A percentile compares a stretch with the other conserved stretches of the same genome.
These are phyloP conservation scores for Fundulus diaphanus DNA, from an alignment of 2,797 vertebrate genomes.

Conservation along the genomic window DNA sequence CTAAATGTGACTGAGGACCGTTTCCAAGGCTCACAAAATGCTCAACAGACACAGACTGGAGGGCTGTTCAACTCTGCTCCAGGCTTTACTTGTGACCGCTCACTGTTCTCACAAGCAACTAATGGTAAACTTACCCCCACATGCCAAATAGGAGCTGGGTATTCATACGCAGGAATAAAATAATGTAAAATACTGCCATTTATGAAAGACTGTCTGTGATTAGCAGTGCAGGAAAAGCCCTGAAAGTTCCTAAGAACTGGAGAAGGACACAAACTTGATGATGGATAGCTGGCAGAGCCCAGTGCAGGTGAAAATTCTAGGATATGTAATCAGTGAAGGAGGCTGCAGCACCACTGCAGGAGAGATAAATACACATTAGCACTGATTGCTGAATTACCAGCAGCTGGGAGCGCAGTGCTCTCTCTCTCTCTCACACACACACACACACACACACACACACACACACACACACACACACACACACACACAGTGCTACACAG, in stretches of 20 bases:
- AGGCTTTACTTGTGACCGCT: not conserved
- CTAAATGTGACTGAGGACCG: not conserved
- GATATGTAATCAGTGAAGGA: slow-evolving; percentile 42
- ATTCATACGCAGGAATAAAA: too few species aligned
- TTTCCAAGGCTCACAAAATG: not conserved
- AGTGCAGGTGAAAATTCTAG: slow-evolving; percentile 32
- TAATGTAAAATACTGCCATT: not conserved
- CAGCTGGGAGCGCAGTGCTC: slow-evolving; percentile 43
- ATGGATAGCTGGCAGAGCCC: not conserved
- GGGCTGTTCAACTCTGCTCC: not conserved
- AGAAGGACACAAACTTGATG: slow-evolving; percentile 12
- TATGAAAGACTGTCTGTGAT: not conserved
- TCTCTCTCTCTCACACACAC: slow-evolving; percentile 2
- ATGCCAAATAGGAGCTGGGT: not conserved
- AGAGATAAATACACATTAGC: slow-evolving; percentile 57
- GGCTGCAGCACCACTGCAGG: slow-evolving; percentile 31
- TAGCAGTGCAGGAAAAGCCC: not conserved
- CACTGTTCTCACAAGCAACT: not conserved
- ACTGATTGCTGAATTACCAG: slow-evolving; percentile 56
- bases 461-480: slow-evolving; percentile 11
- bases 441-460: not conserved
- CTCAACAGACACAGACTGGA: not conserved
- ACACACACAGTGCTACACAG: not conserved
- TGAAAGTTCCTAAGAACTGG: not conserved
- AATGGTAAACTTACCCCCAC: not conserved